phyloP scores from a whole-genome alignment of 2,113 vertebrate genomes.

The Psammodynastes pulverulentus region DNA sequence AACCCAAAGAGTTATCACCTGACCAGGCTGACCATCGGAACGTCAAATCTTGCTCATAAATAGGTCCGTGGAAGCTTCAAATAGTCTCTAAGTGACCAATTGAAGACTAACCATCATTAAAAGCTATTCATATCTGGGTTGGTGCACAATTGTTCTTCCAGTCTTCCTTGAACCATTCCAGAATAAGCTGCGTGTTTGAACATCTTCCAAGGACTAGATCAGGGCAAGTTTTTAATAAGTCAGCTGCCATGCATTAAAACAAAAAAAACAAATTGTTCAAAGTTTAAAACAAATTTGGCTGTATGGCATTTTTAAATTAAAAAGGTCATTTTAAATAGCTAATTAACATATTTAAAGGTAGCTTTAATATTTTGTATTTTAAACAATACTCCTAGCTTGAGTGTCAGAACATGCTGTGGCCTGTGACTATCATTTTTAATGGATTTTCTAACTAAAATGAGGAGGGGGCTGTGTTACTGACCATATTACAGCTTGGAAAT shows the following conservation, averaged over 20 bases:
- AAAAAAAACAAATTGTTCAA: not conserved
- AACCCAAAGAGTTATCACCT: not conserved
- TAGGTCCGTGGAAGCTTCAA: not conserved
- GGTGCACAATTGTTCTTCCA: not conserved
- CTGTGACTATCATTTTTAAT: constrained; percentile 5
- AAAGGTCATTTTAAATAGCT: not conserved
- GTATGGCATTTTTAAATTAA: not conserved
- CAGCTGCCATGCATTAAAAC: not conserved
- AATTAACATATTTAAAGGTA: not conserved
- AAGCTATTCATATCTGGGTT: not conserved
- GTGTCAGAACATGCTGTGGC: not conserved
- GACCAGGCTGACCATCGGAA: too few species aligned
- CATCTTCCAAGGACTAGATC: not conserved
- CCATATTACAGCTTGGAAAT: not conserved
- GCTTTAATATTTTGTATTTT: not conserved
- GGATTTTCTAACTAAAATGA: not conserved
- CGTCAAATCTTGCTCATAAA: not conserved
- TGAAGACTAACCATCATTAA: not conserved
- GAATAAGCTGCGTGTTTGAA: not conserved
- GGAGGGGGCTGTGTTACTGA: not conserved
- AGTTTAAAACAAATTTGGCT: not conserved
- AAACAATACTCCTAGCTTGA: not conserved
- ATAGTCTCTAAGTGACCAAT: not conserved
- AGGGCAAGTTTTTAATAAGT: not conserved
- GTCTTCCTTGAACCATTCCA: not conserved